These are phyloP conservation scores for Cosmorhoe ocellata DNA, from an alignment of 2,888 invertebrate species.

Conservation along the genomic window DNA sequence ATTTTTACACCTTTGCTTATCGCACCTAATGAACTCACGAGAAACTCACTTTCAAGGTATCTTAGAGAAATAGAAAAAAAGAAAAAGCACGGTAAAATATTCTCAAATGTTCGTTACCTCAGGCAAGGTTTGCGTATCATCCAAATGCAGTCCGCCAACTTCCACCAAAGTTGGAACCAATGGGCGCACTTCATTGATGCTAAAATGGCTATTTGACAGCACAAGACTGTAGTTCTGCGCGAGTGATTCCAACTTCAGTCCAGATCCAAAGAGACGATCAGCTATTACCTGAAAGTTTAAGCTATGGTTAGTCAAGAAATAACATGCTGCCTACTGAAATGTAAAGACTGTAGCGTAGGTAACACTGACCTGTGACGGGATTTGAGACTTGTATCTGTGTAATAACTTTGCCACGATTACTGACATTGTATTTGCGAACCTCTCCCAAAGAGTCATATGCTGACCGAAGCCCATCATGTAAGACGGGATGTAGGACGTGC, in stretches of 20 bases:
- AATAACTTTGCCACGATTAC: slow-evolving; percentile 64
- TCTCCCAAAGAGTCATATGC: slow-evolving; percentile 74
- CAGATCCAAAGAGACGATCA: slow-evolving; percentile 75
- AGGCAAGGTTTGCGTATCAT: slow-evolving; percentile 66
- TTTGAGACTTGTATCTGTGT: slow-evolving; percentile 67
- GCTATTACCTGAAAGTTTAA: slow-evolving; percentile 61
- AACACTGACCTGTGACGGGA: slow-evolving; percentile 65
- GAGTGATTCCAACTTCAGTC: slow-evolving; percentile 67
- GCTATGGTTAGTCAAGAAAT: not conserved
- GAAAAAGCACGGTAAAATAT: too few species aligned
- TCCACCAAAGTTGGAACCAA: slow-evolving; percentile 79
- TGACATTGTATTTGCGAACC: slow-evolving; percentile 71
- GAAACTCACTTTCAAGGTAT: too few species aligned
- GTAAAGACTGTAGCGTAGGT: slow-evolving; percentile 37
- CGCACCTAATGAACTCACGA: not conserved
- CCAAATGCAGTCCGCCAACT: slow-evolving; percentile 81
- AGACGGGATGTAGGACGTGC: slow-evolving; percentile 80
- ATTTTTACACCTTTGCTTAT: not conserved
- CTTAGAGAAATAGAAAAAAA: too few species aligned
- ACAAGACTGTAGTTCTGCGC: slow-evolving; percentile 79
- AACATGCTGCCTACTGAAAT: not conserved
- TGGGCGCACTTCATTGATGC: slow-evolving; percentile 80
- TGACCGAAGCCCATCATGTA: slow-evolving; percentile 78
- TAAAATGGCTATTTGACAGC: slow-evolving; percentile 81
- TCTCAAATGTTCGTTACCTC: slow-evolving; percentile 53